A percentile compares a stretch with the other conserved stretches of the same genome.
phyloP scores from a whole-genome alignment of 2,888 invertebrate species.

The Eudasyphora cyanicolor region DNA sequence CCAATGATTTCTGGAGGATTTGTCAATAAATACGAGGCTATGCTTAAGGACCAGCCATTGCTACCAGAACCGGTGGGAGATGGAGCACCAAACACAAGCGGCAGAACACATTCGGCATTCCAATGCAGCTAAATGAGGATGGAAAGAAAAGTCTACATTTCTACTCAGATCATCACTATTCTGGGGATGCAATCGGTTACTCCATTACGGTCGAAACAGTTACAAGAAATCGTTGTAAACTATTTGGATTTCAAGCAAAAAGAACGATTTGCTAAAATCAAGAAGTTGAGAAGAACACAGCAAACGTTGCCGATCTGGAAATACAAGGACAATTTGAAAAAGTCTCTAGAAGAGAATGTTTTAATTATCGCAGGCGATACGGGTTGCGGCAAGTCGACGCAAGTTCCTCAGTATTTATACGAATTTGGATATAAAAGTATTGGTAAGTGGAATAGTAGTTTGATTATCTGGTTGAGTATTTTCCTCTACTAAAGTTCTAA shows the following conservation, averaged over 20 bases:
- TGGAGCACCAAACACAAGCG: no score
- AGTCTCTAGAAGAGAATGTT: constrained; percentile 87
- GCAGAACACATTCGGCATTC: constrained; percentile 63
- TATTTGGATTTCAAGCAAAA: constrained; percentile 96
- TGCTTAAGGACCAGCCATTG: constrained; percentile 83
- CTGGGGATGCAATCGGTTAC: constrained; percentile 75
- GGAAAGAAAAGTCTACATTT: background rate
- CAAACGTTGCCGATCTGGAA: constrained; percentile 92
- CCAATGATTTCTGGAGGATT: constrained; percentile 94
- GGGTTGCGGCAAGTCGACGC: constrained; percentile 99
- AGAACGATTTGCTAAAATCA: constrained; percentile 91
- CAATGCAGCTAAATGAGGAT: constrained; percentile 68
- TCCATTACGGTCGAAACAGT: constrained; percentile 82
- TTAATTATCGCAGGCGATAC: constrained; percentile 98
- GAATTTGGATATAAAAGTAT: constrained; percentile 86
- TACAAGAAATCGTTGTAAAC: constrained; percentile 86
- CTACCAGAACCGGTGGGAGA: constrained; percentile 73
- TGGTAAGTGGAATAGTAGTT: constrained; percentile 75
- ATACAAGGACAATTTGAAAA: constrained; percentile 88
- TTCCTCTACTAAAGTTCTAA: no score
- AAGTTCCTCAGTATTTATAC: constrained; percentile 96
- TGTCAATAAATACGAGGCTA: constrained; percentile 89
- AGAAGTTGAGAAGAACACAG: constrained; percentile 90
- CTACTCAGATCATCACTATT: no score
- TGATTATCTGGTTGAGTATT: background rate